Percentiles rank a stretch among this genome's conserved stretches.
Conservation (phyloP, 2,113 vertebrate species). For the Cercopithecus mona region DNA sequence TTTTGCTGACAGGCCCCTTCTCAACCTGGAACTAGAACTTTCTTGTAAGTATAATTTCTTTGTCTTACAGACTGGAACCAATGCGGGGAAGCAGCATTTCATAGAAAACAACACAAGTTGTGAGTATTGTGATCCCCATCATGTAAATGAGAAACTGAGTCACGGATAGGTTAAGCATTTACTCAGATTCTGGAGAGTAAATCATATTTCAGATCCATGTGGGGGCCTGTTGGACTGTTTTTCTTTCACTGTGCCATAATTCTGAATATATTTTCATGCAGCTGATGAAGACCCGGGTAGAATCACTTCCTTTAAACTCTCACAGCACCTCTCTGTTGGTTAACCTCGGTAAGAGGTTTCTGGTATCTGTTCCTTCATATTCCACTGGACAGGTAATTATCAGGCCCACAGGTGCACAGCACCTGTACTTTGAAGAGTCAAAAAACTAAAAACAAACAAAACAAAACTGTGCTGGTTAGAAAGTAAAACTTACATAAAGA, state of each 20-base stretch:
- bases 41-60: background rate
- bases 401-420: background rate
- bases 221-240: too few species aligned
- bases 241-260: background rate
- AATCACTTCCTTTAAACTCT: background rate
- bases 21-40: background rate
- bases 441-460: background rate
- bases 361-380: rapidly evolving
- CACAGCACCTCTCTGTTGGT: too few species aligned
- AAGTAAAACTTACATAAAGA: background rate
- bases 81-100: background rate
- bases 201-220: background rate
- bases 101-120: too few species aligned
- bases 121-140: rapidly evolving
- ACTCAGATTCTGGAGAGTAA: background rate
- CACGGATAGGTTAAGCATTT: too few species aligned
- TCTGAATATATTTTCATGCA: background rate
- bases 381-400: too few species aligned
- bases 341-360: too few species aligned
- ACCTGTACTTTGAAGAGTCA: background rate
- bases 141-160: background rate
- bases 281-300: too few species aligned
- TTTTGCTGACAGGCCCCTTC: background rate
- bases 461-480: background rate
- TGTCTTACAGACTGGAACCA: too few species aligned